These are phyloP conservation scores for Napeogenes inachia DNA, from an alignment of 2,888 invertebrate species.

Conservation along the genomic window DNA sequence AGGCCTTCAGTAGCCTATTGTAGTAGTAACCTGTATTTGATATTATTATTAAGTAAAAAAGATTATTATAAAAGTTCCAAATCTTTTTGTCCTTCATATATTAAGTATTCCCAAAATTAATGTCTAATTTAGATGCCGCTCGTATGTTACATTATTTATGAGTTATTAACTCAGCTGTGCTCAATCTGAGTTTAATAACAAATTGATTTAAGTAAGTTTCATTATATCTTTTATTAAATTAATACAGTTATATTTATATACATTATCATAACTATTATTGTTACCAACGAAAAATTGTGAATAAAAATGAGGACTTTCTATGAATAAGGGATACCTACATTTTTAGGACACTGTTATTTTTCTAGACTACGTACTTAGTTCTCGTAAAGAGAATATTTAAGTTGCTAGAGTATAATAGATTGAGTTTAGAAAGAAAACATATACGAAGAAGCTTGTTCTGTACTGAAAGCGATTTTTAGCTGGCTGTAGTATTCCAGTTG, in stretches of 20 bases:
- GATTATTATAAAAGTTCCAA: too few species aligned
- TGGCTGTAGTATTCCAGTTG: not conserved
- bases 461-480: constrained; percentile 1
- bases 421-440: constrained; percentile 24
- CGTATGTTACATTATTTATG: not conserved
- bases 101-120: constrained; percentile 8
- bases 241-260: too few species aligned
- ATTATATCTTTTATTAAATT: too few species aligned
- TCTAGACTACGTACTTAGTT: constrained; percentile 10
- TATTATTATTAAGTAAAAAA: too few species aligned
- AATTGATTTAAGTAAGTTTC: too few species aligned
- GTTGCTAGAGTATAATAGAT: constrained; percentile 16
- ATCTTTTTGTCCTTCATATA: too few species aligned
- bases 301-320: not conserved
- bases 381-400: constrained; percentile 25
- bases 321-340: not conserved
- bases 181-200: too few species aligned
- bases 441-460: constrained; percentile 5
- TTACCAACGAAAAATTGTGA: too few species aligned
- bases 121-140: constrained; percentile 11
- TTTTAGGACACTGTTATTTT: constrained; percentile 18
- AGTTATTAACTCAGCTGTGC: too few species aligned
- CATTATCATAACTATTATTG: too few species aligned
- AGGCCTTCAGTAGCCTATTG: too few species aligned
- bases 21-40: too few species aligned